Base-by-base conservation (phyloP, 2,113 vertebrate genomes). In the Phodopus roborovskii region DNA sequence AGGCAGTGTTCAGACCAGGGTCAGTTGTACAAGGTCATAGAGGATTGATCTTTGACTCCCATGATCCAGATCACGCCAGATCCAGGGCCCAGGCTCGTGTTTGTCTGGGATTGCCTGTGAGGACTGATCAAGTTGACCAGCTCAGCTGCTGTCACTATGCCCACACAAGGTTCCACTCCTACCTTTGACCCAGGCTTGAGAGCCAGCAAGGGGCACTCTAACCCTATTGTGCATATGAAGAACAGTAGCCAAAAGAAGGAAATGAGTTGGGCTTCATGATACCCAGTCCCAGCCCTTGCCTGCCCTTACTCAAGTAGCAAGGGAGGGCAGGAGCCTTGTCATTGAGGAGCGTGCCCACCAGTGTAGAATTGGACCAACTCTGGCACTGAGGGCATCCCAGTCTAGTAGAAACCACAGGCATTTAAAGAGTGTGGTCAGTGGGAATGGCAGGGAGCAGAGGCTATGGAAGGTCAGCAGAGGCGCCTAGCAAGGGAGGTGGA, bases 31-130 rank as follows among this genome's bases (percentile, higher is more conserved):
- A 89, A 94, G 75, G 53, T 45, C 56, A 48, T 89, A 90, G 50
- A 94, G 28, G 85, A 71, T 0, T 95, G 91, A 97, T 71, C 91
- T 97, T 97, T 97, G 96, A 42, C 92, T 90, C 26, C n/a, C 60
- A 82, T 93, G 39, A 42, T 48, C 66, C 58, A 56, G 79, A 88
- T 95, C 92, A 95, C 5, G 20, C 77, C 82, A 2, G 39, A 20
- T 16, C 36, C 82, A 94, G 89, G 56, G 33, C 9, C 56, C 84
- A 71, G 48, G 33, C 92, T 93, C 7, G 0, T 95, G 95, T 84
- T 94, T 85, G 58, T 87, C 87, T 66, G 39, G 48, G 73, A 82
- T 78, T 83, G 77, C 91, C 92, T 74, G 30, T 92, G 82, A 92
- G 48, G 16, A 50, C 74, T 96, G 86, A 96, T 86, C 78, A 91